Percentiles rank a stretch among this genome's conserved stretches.
These are phyloP conservation scores for Stigmatopora argus DNA, from an alignment of 2,113 vertebrate genomes.

Conservation along the genomic window DNA sequence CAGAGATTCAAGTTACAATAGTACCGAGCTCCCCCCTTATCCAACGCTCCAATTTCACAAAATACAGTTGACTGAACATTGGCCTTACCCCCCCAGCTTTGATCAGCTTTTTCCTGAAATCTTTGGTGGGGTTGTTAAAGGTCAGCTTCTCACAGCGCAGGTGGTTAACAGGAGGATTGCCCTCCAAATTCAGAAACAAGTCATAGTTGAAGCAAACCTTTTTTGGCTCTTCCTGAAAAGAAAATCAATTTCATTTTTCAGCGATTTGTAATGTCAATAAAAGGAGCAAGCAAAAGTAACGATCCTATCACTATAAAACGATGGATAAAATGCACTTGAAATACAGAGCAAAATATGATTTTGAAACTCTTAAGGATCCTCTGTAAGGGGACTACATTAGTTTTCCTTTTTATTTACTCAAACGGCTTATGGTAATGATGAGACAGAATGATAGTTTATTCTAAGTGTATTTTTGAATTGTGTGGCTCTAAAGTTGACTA, in stretches of 20 bases:
- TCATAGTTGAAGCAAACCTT: slow-evolving; percentile 96
- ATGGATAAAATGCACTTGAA: not conserved
- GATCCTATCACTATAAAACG: not conserved
- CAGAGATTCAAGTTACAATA: slow-evolving; percentile 1
- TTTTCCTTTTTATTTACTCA: not conserved
- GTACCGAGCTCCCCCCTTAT: not conserved
- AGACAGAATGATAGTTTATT: not conserved
- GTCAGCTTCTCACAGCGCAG: slow-evolving; percentile 98
- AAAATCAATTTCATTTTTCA: not conserved
- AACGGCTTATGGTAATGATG: not conserved
- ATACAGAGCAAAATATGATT: not conserved
- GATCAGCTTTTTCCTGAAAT: slow-evolving; percentile 94
- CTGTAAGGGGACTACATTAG: not conserved
- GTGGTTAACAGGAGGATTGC: slow-evolving; percentile 96
- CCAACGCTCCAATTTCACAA: too few species aligned
- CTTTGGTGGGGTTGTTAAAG: slow-evolving; percentile 97
- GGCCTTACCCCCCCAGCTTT: slow-evolving; percentile 89
- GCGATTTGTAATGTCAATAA: not conserved
- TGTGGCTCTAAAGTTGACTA: not conserved
- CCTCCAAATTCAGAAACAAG: slow-evolving; percentile 96
- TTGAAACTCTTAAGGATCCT: not conserved
- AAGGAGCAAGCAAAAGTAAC: not conserved
- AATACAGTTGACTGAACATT: not conserved
- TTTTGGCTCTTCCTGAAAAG: slow-evolving; percentile 88
- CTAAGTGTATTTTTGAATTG: not conserved